Conservation (phyloP, 2,797 vertebrate species). For the Rhadinocentrus ornatus region DNA sequence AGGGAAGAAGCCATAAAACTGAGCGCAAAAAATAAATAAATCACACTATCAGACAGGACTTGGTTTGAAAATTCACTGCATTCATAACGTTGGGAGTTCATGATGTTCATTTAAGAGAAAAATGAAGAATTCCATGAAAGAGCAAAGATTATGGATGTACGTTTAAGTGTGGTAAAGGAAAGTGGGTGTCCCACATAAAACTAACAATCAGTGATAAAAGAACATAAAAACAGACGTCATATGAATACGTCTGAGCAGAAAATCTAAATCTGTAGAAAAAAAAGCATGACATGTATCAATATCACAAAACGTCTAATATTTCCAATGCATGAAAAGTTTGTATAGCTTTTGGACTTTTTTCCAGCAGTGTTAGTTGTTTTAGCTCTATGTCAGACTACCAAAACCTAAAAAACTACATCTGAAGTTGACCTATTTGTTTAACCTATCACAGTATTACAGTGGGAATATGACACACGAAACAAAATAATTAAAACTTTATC, state of each 20-base stretch:
- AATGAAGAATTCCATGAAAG: neutral
- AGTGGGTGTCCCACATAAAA: neutral
- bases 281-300: neutral
- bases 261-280: neutral
- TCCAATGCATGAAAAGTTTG: too few relatives aligned
- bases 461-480: too few relatives aligned
- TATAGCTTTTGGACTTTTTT: too few relatives aligned
- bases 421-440: too few relatives aligned
- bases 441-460: too few relatives aligned
- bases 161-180: neutral
- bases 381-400: too few relatives aligned
- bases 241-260: neutral
- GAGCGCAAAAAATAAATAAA: neutral
- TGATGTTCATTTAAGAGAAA: slow-evolving; percentile 37
- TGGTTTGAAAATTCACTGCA: slow-evolving; percentile 17
- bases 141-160: neutral
- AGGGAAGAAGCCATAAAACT: neutral
- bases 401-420: too few relatives aligned
- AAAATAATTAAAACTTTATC: too few relatives aligned
- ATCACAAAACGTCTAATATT: too few relatives aligned
- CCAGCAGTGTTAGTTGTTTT: too few relatives aligned
- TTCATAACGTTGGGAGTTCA: slow-evolving; percentile 23
- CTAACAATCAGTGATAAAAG: neutral
- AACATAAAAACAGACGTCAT: neutral
- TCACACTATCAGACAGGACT: neutral